Evolutionary conservation across 2,888 invertebrate genomes (phyloP), one percentile per base, ranked within the genome.

Genomic region (Malacosoma neustria): DNA sequence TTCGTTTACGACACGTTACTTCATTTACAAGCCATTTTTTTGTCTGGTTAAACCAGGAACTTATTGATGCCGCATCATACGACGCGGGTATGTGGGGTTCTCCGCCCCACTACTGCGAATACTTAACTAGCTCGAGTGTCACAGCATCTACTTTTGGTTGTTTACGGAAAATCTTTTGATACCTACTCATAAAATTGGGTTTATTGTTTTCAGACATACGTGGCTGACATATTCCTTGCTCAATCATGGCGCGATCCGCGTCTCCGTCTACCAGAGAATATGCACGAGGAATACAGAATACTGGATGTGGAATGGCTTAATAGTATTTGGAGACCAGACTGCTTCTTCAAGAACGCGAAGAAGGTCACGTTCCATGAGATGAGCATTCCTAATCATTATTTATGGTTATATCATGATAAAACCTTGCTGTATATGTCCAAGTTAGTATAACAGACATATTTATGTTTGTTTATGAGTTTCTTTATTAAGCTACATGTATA

Each of bases 331-430:
- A 87, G 96, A 40, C 96, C 96, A 0, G 96, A 96, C 76, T 95
- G 95, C 70, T 96, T 96, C 81, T 96, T 96, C 75, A 96, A 96
- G 79, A 96, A 96, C 69, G 96, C 96, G 11, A 96, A 96, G 77
- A 94, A 95, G 64, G 96, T 89, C n/a, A 95, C 95, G 11, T 96
- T 96, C 62, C 96, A 96, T 56, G 95, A 96, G 80, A 96, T 96
- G 95, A 95, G 95, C 67, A 95, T 96, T 69, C 96, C 96, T 0
- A 96, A 96, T 66, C 96, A 96, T 72, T 96, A 96, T 67, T 84
- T 96, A 7, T 96, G 96, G 95, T 73, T 96, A 42, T 96, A 96
- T 58, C 94, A 95, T 59, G 96, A 96, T 69, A 96, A 96, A 74
- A 95, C 95, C 0, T 81, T 96, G 44, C 89, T 96, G 14, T 96